Evolutionary conservation across 64 coral and sea anemone species (phyloP).

Genomic region (Orbicella faveolata): DNA sequence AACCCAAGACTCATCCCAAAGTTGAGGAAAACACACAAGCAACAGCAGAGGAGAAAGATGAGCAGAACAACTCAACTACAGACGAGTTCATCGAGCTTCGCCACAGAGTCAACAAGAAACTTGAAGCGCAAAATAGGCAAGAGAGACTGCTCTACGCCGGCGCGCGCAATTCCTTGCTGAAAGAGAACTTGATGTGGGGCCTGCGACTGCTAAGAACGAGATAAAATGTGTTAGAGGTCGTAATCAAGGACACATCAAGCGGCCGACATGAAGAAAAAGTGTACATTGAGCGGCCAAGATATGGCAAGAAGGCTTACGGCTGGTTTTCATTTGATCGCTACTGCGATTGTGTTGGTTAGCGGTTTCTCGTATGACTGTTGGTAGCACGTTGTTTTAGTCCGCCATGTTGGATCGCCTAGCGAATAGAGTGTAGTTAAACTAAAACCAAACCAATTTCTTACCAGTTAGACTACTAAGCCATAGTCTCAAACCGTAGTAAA

Average conservation of each 20-base stretch:
- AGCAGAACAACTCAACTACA: not conserved
- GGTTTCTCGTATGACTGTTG: too few relatives aligned
- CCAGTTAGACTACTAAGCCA: too few relatives aligned
- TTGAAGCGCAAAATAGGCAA: not conserved
- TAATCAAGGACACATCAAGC: not conserved
- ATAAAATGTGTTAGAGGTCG: not conserved
- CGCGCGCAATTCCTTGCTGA: not conserved
- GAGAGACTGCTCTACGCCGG: not conserved
- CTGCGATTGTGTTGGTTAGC: too few relatives aligned
- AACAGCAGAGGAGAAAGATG: not conserved
- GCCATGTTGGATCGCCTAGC: too few relatives aligned
- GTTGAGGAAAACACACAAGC: not conserved
- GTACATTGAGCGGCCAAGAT: too few relatives aligned
- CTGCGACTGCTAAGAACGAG: not conserved
- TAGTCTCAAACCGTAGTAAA: too few relatives aligned
- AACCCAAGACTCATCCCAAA: not conserved
- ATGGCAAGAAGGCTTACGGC: too few relatives aligned
- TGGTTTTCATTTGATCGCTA: too few relatives aligned
- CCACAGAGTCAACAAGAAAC: constrained; percentile 3
- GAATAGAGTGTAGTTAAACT: too few relatives aligned
- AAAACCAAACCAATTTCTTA: too few relatives aligned
- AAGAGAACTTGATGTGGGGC: not conserved
- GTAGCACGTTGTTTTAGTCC: too few relatives aligned
- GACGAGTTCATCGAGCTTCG: constrained; percentile 10
- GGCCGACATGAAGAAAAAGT: not conserved